Evolutionary conservation across 2,113 vertebrate genomes (phyloP), one percentile per base, ranked within the genome.

Genomic region (Phrynosoma platyrhinos): DNA sequence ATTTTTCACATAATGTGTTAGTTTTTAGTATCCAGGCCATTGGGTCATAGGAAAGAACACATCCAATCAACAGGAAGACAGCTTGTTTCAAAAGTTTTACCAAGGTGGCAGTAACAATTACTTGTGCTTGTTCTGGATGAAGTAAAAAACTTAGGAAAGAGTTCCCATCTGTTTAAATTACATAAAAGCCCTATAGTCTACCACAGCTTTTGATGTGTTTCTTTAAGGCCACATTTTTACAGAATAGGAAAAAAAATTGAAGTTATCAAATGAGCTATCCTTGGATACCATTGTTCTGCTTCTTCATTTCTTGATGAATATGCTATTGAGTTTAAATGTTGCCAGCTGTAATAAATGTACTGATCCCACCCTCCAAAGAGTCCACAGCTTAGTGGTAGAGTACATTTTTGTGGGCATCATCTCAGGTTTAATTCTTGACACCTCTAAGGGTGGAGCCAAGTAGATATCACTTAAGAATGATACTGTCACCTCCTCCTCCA

Each of bases 21-120:
- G 2, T 87, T 92, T 92, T 86, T 25, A 87, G 68, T 9, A 88
- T 36, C 66, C 52, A 91, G 32, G 13, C 32, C 84, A 78, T 64
- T 87, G 85, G 5, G 23, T 84, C 72, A 32, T 6, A 62, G 21
- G 5, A 79, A 90, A 91, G 40, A 66, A 75, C 52, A 79, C 14
- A 47, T 25, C 6, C 1, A 47, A 23, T 21, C 79, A 88, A n/a
- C 4, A 89, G 77, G n/a, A 74, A 14, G 14, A 3, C 40, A 74
- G 25, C 72, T 66, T 86, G 30, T 1, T 86, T 90, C 84, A 64
- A 64, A 64, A 0, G 71, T 16, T 66, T 81, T 42, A 5, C 36
- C 42, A 32, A 21, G 12, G 47, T 13, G 66, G 27, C 30, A 20
- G 16, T 58, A 47, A 1, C 47, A 40, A 30, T 52, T 23, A 42